Percentiles rank a stretch among this genome's conserved stretches.
phyloP scores from a whole-genome alignment of 1,140 invertebrate genomes.

The Cherax destructor region DNA sequence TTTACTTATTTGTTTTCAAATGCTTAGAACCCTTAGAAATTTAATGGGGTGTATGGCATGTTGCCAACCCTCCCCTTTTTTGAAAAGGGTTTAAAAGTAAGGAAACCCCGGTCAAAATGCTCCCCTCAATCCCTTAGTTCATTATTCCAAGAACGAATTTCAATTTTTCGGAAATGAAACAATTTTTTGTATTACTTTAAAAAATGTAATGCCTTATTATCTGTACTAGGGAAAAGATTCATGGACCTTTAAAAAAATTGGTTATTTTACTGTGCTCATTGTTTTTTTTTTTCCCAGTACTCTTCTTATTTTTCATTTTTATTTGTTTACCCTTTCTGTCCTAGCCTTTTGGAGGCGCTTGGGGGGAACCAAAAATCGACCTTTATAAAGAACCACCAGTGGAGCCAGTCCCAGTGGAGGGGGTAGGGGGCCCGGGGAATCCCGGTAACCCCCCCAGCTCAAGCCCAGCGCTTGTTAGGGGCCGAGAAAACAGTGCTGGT shows the following conservation, averaged over 20 bases:
- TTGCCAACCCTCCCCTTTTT: slow-evolving; percentile 85
- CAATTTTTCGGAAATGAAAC: slow-evolving; percentile 92
- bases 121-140: slow-evolving; percentile 94
- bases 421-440: slow-evolving; percentile 11
- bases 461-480: slow-evolving; percentile 43
- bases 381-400: slow-evolving; percentile 72
- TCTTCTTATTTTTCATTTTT: not conserved
- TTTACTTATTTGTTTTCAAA: slow-evolving; percentile 77
- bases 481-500: slow-evolving; percentile 40
- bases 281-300: no score
- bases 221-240: no score
- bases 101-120: slow-evolving; percentile 96
- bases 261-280: no score
- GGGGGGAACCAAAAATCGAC: slow-evolving; percentile 84
- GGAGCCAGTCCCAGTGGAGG: slow-evolving; percentile 50
- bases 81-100: slow-evolving; percentile 92
- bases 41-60: slow-evolving; percentile 92
- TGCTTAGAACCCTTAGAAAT: slow-evolving; percentile 92
- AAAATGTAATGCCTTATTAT: slow-evolving; percentile 43
- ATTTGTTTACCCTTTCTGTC: slow-evolving; percentile 83
- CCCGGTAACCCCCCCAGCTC: slow-evolving; percentile 61
- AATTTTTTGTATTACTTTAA: slow-evolving; percentile 19
- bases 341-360: slow-evolving; percentile 93
- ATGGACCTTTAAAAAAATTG: no score
- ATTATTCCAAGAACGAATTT: slow-evolving; percentile 92